Evolutionary conservation across 2,888 invertebrate species (phyloP).

Genomic region (Lypha dubia): DNA sequence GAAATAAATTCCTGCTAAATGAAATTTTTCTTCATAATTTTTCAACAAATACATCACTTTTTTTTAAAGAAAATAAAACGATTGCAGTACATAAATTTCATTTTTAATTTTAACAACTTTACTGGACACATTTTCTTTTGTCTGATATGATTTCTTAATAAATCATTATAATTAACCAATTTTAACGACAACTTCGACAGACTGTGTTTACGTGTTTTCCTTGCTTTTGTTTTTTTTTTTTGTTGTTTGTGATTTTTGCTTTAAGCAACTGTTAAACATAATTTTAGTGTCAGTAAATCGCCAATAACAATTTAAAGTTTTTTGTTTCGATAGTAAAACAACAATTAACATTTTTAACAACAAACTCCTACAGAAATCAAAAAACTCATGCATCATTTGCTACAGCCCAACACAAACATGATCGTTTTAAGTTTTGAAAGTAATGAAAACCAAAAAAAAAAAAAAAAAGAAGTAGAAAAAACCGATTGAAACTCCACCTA

Average conservation of each 20-base stretch:
- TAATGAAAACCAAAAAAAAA: constrained; percentile 14
- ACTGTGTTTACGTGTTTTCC: too few species aligned
- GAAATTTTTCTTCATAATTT: neutral
- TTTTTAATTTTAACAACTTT: constrained; percentile 53
- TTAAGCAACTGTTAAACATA: constrained; percentile 64
- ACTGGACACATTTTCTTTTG: constrained; percentile 29
- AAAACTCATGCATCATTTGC: constrained; percentile 51
- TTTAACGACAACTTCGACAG: constrained; percentile 69
- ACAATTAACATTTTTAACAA: constrained; percentile 64
- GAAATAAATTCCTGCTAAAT: too few species aligned
- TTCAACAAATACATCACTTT: too few species aligned
- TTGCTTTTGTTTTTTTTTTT: constrained; percentile 3
- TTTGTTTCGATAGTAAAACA: constrained; percentile 42
- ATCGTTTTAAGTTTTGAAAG: constrained; percentile 27
- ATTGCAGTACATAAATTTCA: constrained; percentile 57
- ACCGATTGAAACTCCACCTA: constrained; percentile 69
- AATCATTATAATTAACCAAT: constrained; percentile 73
- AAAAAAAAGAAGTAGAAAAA: constrained; percentile 11
- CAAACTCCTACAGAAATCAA: constrained; percentile 27
- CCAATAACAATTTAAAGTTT: constrained; percentile 42
- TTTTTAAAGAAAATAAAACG: neutral
- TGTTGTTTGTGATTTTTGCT: neutral
- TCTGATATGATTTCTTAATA: constrained; percentile 69
- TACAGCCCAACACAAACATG: constrained; percentile 16
- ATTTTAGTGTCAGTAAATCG: constrained; percentile 66